phyloP scores from a whole-genome alignment of 2,113 vertebrate genomes.

The Brachyhypopomus gauderio region DNA sequence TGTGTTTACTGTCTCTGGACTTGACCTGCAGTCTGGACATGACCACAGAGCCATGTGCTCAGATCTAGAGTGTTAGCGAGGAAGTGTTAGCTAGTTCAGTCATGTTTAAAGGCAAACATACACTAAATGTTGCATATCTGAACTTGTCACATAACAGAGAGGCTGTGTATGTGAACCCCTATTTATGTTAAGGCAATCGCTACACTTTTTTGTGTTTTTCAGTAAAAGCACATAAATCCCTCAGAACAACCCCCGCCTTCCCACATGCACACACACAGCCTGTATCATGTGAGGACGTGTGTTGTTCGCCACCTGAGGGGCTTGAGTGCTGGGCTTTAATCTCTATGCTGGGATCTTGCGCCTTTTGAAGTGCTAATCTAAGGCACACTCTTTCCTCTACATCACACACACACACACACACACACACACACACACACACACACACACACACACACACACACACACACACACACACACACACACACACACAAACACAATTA shows the following conservation, averaged over 20 bases:
- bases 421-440: constrained; percentile 28
- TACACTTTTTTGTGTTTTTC: no score
- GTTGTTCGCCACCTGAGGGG: constrained; percentile 66
- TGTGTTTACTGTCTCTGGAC: no score
- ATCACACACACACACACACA: constrained; percentile 14
- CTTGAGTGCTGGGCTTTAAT: constrained; percentile 80
- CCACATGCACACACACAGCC: constrained; percentile 17
- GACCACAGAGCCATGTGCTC: neutral
- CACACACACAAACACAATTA: constrained; percentile 27
- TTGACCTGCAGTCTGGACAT: neutral
- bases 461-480: constrained; percentile 17
- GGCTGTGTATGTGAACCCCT: no score
- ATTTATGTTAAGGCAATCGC: no score
- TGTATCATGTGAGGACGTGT: constrained; percentile 57
- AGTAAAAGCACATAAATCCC: neutral
- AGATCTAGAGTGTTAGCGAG: neutral
- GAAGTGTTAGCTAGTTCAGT: neutral
- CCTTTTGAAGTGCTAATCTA: constrained; percentile 78
- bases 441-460: constrained; percentile 42
- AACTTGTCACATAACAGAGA: no score
- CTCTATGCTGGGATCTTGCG: constrained; percentile 63
- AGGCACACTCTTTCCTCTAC: constrained; percentile 53
- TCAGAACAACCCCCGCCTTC: constrained; percentile 19
- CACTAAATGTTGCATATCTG: neutral
- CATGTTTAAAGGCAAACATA: neutral